Conservation (phyloP, 2,113 vertebrate genomes). For the Antechinus flavipes region DNA sequence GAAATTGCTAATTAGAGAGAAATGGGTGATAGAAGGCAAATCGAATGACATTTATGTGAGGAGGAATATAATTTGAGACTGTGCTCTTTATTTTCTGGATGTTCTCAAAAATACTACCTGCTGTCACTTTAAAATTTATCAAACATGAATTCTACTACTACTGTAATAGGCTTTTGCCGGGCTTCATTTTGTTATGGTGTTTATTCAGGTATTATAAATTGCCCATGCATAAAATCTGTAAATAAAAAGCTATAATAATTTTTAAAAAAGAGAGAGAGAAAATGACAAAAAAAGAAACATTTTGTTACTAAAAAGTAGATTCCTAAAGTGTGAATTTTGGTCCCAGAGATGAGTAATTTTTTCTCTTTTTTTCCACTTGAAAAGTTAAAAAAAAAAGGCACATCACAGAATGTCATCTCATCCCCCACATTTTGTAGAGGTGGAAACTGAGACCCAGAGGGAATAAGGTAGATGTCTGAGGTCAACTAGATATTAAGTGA, state of each 20-base stretch:
- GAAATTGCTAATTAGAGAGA: slow-evolving; percentile 17
- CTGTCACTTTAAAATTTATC: background rate
- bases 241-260: too few species aligned
- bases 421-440: background rate
- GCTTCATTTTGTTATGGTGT: background rate
- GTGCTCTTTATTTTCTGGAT: background rate
- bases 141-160: background rate
- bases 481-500: background rate
- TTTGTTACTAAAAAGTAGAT: background rate
- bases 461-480: background rate
- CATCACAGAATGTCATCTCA: background rate
- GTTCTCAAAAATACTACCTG: background rate
- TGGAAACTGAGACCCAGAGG: background rate
- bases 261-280: too few species aligned
- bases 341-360: background rate
- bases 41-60: background rate
- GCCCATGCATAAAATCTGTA: too few species aligned
- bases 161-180: background rate
- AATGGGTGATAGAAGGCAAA: background rate
- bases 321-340: background rate
- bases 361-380: background rate
- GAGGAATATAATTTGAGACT: background rate
- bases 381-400: background rate
- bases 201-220: background rate
- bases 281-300: background rate